phyloP scores from a whole-genome alignment of 1,140 invertebrate species.

The Aplysia californica region DNA sequence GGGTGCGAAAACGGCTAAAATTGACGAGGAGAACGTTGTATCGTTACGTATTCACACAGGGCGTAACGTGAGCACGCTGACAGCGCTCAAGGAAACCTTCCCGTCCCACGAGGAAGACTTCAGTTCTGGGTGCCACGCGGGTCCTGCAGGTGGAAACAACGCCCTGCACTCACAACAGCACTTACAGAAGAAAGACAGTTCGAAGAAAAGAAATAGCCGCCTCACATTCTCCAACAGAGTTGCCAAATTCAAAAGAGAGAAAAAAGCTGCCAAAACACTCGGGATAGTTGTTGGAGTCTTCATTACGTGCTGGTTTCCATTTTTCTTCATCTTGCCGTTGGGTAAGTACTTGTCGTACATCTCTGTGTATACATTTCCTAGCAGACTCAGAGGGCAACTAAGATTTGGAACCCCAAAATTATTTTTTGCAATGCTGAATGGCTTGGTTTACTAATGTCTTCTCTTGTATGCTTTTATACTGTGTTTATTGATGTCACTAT shows the following conservation, averaged over 20 bases:
- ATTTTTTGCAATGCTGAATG: no score
- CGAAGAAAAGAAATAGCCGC: slow-evolving; percentile 39
- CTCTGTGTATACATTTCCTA: no score
- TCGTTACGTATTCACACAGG: slow-evolving; percentile 74
- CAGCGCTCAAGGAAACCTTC: background rate
- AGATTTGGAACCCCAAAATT: no score
- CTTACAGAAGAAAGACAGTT: slow-evolving; percentile 19
- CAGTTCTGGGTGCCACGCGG: no score
- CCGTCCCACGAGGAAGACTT: background rate
- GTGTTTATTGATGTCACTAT: no score
- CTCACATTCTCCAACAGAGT: slow-evolving; percentile 55
- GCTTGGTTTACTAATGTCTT: no score
- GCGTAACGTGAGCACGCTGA: slow-evolving; percentile 43
- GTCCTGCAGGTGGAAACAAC: no score
- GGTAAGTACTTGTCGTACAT: slow-evolving; percentile 56
- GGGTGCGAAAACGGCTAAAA: slow-evolving; percentile 58
- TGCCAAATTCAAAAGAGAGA: slow-evolving; percentile 68
- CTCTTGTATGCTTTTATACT: no score
- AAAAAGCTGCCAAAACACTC: slow-evolving; percentile 84
- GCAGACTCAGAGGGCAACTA: no score
- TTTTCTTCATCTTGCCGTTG: slow-evolving; percentile 82
- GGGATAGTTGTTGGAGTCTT: slow-evolving; percentile 95
- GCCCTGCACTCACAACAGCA: background rate
- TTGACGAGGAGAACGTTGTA: slow-evolving; percentile 59
- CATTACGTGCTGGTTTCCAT: slow-evolving; percentile 96